Percentiles rank a stretch among this genome's conserved stretches.
Evolutionary conservation across 2,888 invertebrate species (phyloP).

Genomic region (Nomada hirtipes): DNA sequence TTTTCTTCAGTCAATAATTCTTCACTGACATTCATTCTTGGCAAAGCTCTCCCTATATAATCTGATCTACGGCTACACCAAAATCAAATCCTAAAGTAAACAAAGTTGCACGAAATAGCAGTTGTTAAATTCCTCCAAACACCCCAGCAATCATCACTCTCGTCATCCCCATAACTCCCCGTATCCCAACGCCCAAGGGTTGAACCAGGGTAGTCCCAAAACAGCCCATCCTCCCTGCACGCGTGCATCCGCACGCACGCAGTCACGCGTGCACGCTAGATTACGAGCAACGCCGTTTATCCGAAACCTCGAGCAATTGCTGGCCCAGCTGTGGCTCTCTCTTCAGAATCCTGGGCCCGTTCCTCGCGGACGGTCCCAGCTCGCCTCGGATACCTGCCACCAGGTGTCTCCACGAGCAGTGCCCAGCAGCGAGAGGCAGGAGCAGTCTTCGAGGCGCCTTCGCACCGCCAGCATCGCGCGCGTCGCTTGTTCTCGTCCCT

Average conservation of each 20-base stretch:
- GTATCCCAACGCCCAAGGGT: conserved; percentile 1
- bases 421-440: conserved; percentile 87
- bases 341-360: conserved; percentile 67
- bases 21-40: too few species aligned
- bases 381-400: conserved; percentile 80
- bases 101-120: too few species aligned
- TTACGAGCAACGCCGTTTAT: conserved; percentile 63
- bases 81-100: too few species aligned
- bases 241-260: conserved; percentile 81
- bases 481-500: conserved; percentile 76
- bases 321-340: conserved; percentile 68
- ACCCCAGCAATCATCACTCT: too few species aligned
- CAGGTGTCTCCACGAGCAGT: conserved; percentile 88
- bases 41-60: too few species aligned
- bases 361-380: conserved; percentile 68
- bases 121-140: too few species aligned
- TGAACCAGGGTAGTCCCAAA: conserved; percentile 57
- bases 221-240: conserved; percentile 74
- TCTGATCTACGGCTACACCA: too few species aligned
- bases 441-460: conserved; percentile 88
- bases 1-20: too few species aligned
- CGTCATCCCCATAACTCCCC: too few species aligned
- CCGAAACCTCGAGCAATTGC: conserved; percentile 61
- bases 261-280: conserved; percentile 75
- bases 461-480: conserved; percentile 87